Percentiles rank a stretch among this genome's conserved stretches.
Conservation (phyloP, 2,113 vertebrate genomes). For the Callipepla californica region DNA sequence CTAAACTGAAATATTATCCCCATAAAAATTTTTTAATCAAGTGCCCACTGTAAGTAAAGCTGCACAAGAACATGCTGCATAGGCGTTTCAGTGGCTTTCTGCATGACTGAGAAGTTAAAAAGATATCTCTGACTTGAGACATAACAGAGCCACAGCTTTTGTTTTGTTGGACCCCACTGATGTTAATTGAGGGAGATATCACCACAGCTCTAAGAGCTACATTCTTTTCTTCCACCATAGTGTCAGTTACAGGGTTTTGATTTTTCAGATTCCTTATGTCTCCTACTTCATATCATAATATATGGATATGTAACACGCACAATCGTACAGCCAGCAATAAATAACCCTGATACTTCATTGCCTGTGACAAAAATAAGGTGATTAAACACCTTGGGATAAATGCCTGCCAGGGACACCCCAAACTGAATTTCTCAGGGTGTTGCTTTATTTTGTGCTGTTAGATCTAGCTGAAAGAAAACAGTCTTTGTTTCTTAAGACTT, state of each 20-base stretch:
- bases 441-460: background rate
- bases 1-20: background rate
- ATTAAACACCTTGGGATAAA: background rate
- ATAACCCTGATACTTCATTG: background rate
- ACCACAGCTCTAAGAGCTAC: background rate
- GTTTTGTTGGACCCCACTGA: background rate
- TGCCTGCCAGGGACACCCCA: background rate
- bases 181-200: background rate
- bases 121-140: background rate
- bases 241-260: background rate
- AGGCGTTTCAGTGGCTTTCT: background rate
- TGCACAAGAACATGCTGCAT: background rate
- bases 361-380: background rate
- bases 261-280: background rate
- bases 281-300: background rate
- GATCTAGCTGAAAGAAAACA: constrained; percentile 9
- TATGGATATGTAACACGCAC: background rate
- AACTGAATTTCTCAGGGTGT: background rate
- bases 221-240: background rate
- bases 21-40: background rate
- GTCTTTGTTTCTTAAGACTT: constrained; percentile 41
- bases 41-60: background rate
- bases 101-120: background rate
- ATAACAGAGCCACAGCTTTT: background rate
- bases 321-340: background rate